Percentiles rank a stretch among this genome's conserved stretches.
phyloP scores from a whole-genome alignment of 2,797 vertebrate genomes.

The Pangasius sanitwongsei region DNA sequence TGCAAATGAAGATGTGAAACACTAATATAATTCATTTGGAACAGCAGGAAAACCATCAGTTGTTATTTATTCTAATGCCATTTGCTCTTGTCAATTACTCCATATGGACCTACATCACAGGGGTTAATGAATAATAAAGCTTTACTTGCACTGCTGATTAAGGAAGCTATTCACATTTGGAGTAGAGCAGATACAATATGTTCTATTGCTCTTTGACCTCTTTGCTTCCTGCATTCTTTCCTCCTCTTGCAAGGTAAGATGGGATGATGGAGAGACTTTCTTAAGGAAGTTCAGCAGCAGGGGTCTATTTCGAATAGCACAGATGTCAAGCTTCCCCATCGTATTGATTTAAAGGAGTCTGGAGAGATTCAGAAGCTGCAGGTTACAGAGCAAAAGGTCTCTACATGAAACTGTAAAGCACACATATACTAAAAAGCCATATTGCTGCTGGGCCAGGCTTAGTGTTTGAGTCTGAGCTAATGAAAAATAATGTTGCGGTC shows the following conservation, averaged over 20 bases:
- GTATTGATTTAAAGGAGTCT: constrained; percentile 69
- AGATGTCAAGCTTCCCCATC: constrained; percentile 62
- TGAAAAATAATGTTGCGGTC: constrained; percentile 78
- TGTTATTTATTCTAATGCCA: background rate
- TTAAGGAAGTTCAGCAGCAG: constrained; percentile 50
- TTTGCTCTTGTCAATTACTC: constrained; percentile 11
- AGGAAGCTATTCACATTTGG: constrained; percentile 5
- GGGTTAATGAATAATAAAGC: constrained; percentile 27
- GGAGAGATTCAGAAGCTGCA: constrained; percentile 56
- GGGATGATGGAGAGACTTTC: constrained; percentile 53
- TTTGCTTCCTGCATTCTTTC: constrained; percentile 52
- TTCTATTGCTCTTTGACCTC: constrained; percentile 33
- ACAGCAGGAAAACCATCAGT: background rate
- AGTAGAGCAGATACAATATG: constrained; percentile 23
- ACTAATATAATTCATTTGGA: constrained; percentile 34
- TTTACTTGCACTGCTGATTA: constrained; percentile 23
- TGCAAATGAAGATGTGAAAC: constrained; percentile 47
- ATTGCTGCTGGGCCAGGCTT: constrained; percentile 60
- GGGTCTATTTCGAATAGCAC: constrained; percentile 53
- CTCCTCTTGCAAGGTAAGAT: constrained; percentile 29
- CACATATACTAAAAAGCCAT: constrained; percentile 49
- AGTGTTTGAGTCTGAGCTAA: constrained; percentile 71
- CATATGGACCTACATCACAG: background rate
- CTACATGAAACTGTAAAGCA: constrained; percentile 62
- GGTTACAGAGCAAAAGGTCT: constrained; percentile 56